Base-by-base conservation (phyloP, 2,888 invertebrate species). In the Andrena dorsata region DNA sequence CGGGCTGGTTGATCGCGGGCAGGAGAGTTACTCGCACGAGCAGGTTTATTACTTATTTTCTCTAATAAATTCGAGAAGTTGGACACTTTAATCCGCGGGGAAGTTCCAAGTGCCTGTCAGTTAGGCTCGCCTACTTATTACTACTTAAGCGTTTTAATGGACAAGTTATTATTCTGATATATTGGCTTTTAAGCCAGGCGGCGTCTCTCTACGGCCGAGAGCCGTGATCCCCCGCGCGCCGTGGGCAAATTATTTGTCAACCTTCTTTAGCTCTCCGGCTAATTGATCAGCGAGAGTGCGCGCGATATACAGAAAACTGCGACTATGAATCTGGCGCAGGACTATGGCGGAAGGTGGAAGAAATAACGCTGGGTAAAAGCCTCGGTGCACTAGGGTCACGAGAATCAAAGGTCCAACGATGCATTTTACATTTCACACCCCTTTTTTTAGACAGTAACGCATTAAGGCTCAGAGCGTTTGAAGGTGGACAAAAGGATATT, bases 61-160 rank as follows among this genome's bases (percentile, higher is more conserved):
- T 81, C 86, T 87, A 81, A 92, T 92, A 92, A 92, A 91, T 92
- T 91, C 86, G 86, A 77, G 76, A 84, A 91, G 90, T 93, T 93
- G 88, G 93, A 93, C 92, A 93, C 90, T 91, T 91, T 93, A 92
- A 93, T 93, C 92, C 91, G 83, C 81, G 72, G 85, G 56, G 86
- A 92, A 90, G 90, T 89, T 90, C 88, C 83, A 91, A 92, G 91
- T 91, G 89, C 87, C 91, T 91, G 91, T 92, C 92, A 91, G 90
- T 92, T 92, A 88, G 90, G 90, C 90, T 90, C 88, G 90, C 88
- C 87, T 93, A 93, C 93, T 94, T 94, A 93, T 93, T 92, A 90
- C 90, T 92, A 92, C 93, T 92, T 93, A 91, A 92, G 92, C 90
- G 89, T 93, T 93, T 93, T 93, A 93, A 94, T 94, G 93, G 93